These are phyloP conservation scores for Adelosebastes latens DNA, from an alignment of 2,797 vertebrate genomes.

Conservation along the genomic window DNA sequence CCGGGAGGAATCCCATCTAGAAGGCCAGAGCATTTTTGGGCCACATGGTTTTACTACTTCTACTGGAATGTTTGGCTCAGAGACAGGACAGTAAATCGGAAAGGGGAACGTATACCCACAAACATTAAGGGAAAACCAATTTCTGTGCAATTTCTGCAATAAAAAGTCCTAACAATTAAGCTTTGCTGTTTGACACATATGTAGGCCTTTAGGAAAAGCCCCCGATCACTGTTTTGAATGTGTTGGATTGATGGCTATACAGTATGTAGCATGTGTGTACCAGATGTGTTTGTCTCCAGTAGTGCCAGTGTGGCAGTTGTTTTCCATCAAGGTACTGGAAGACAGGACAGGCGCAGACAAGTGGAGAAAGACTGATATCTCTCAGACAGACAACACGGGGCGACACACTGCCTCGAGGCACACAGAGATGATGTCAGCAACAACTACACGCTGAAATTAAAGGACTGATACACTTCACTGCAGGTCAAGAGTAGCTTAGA, in stretches of 20 bases:
- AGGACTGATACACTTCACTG: not conserved
- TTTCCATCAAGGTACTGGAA: slow-evolving; percentile 33
- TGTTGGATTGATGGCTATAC: slow-evolving; percentile 1
- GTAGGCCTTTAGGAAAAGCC: not conserved
- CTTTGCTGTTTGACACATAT: not conserved
- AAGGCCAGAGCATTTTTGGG: slow-evolving; percentile 45
- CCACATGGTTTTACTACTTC: slow-evolving; percentile 54
- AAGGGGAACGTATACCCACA: slow-evolving; percentile 13
- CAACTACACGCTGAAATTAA: not conserved
- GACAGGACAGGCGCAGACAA: not conserved
- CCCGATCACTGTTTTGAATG: not conserved
- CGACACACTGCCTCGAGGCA: not conserved
- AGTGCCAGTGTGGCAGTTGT: slow-evolving; percentile 32
- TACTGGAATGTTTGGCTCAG: slow-evolving; percentile 47
- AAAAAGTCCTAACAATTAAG: not conserved
- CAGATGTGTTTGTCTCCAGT: slow-evolving; percentile 53
- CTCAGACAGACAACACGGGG: not conserved
- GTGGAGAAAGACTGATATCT: slow-evolving; percentile 32
- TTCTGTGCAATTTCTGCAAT: not conserved
- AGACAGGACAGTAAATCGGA: slow-evolving; percentile 13
- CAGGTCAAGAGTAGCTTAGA: not conserved
- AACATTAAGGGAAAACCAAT: slow-evolving; percentile 9
- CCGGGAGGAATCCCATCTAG: slow-evolving; percentile 9
- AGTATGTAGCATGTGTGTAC: slow-evolving; percentile 28
- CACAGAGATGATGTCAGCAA: not conserved